A percentile compares a stretch with the other conserved stretches of the same genome.
These are phyloP conservation scores for Tapirus indicus DNA, from an alignment of 2,797 vertebrate genomes.

Conservation along the genomic window DNA sequence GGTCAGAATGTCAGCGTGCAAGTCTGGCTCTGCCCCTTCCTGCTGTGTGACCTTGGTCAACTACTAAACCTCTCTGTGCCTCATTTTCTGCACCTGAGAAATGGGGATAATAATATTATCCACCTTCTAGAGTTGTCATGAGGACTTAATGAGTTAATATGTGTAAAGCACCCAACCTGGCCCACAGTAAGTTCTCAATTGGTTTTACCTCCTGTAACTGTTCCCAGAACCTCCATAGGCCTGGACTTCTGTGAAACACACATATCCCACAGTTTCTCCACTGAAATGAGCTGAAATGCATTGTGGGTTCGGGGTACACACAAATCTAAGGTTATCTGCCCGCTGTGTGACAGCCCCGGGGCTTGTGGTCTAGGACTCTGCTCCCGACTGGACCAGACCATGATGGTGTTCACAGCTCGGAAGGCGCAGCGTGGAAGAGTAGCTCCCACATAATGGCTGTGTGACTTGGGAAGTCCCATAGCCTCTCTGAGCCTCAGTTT, in stretches of 20 bases:
- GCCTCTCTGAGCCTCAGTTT: not conserved
- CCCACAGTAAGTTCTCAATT: accelerated
- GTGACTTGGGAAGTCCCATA: not conserved
- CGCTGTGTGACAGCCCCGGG: not conserved
- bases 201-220: not conserved
- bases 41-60: not conserved
- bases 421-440: not conserved
- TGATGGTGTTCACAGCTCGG: not conserved
- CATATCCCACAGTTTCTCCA: not conserved
- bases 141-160: accelerated
- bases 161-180: not conserved
- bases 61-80: not conserved
- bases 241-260: not conserved
- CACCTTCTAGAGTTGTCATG: not conserved
- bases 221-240: not conserved
- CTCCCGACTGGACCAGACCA: not conserved
- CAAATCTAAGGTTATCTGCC: accelerated
- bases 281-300: not conserved
- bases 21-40: not conserved
- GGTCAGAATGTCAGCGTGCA: not conserved
- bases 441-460: not conserved
- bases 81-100: not conserved
- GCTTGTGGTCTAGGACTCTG: not conserved
- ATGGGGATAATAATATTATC: no score
- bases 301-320: accelerated